Evolutionary conservation across 2,888 invertebrate species (phyloP).

Genomic region (Rhagonycha lutea): DNA sequence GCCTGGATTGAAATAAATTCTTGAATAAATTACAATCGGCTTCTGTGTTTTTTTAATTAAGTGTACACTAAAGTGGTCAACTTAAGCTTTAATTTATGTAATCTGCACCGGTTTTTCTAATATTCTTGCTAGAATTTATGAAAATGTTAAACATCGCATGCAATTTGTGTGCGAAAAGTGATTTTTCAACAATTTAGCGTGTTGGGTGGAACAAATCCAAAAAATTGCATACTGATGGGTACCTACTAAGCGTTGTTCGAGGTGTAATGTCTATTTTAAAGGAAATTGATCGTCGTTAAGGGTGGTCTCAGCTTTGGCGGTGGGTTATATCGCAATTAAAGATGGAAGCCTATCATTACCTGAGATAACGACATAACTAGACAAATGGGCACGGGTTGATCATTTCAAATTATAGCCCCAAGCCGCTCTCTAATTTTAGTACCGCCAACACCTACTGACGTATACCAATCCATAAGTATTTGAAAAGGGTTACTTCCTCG

Average conservation of each 20-base stretch:
- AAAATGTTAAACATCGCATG: constrained; percentile 25
- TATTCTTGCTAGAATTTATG: constrained; percentile 26
- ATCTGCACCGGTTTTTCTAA: constrained; percentile 28
- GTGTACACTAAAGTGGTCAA: constrained; percentile 30
- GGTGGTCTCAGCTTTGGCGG: constrained; percentile 52
- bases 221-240: background rate
- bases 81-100: constrained; percentile 32
- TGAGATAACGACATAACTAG: constrained; percentile 56
- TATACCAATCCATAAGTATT: constrained; percentile 18
- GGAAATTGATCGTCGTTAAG: constrained; percentile 27
- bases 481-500: constrained; percentile 19
- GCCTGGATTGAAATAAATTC: constrained; percentile 25
- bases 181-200: background rate
- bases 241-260: background rate
- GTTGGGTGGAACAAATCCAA: background rate
- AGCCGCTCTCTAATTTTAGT: constrained; percentile 54
- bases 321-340: constrained; percentile 49
- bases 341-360: constrained; percentile 54
- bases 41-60: constrained; percentile 33
- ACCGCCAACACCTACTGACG: constrained; percentile 42
- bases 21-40: constrained; percentile 32
- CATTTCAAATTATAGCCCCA: constrained; percentile 50
- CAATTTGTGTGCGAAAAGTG: constrained; percentile 24
- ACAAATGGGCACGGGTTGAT: constrained; percentile 54
- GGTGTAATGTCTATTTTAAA: constrained; percentile 40